Conservation (phyloP, 1,140 invertebrate genomes). For the Trichomalopsis sarcophagae region DNA sequence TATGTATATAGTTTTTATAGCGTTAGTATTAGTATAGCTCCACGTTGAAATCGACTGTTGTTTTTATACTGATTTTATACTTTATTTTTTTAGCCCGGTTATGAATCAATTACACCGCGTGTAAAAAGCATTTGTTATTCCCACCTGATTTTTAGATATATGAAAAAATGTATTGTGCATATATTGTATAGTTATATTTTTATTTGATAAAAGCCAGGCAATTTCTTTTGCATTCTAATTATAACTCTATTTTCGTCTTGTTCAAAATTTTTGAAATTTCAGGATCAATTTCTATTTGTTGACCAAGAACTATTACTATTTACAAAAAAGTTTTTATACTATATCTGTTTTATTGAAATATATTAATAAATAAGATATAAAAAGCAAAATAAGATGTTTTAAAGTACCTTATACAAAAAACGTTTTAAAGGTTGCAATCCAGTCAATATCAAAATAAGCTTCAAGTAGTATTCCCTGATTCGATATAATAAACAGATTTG, state of each 20-base stretch:
- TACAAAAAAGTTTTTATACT: background rate
- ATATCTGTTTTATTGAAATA: background rate
- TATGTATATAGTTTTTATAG: constrained; percentile 10
- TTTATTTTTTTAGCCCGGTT: background rate
- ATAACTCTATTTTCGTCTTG: background rate
- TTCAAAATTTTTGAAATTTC: background rate
- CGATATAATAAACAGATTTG: no score
- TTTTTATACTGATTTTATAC: background rate
- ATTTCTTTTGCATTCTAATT: no score
- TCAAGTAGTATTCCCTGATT: no score
- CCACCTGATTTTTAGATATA: background rate
- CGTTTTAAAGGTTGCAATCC: background rate
- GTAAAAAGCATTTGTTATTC: background rate
- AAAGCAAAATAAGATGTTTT: background rate
- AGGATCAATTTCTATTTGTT: background rate
- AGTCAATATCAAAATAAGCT: no score
- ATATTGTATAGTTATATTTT: no score
- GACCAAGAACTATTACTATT: background rate
- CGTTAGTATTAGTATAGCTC: background rate
- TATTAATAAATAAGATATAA: background rate
- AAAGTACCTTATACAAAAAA: background rate
- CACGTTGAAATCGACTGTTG: background rate
- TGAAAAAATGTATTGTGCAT: background rate
- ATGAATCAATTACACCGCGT: background rate
- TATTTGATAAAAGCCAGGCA: no score